These are phyloP conservation scores for Lycorma delicatula DNA, from an alignment of 1,140 invertebrate species.

Conservation along the genomic window DNA sequence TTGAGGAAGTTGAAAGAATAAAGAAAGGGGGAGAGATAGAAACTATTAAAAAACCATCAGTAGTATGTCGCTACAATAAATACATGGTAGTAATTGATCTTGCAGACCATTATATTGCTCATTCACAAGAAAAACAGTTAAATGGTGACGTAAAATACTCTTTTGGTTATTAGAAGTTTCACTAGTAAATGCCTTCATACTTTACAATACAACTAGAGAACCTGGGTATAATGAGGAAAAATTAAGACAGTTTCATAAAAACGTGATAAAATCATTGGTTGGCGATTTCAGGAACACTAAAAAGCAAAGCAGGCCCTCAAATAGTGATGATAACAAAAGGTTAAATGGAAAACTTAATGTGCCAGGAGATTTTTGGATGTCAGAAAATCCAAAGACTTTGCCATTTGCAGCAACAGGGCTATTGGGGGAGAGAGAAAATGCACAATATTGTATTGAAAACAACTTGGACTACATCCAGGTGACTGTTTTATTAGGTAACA, in stretches of 20 bases:
- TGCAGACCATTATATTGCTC: slow-evolving; percentile 5
- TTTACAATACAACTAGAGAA: neutral
- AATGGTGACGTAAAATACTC: slow-evolving; percentile 11
- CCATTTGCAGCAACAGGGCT: neutral
- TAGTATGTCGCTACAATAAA: slow-evolving; percentile 8
- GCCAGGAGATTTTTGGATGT: neutral
- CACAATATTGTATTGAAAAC: neutral
- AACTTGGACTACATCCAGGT: neutral
- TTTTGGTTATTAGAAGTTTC: neutral
- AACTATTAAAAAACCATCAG: slow-evolving; percentile 7
- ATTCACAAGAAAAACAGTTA: slow-evolving; percentile 1
- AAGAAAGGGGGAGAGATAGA: slow-evolving; percentile 10
- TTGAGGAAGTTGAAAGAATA: neutral
- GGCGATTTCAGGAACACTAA: slow-evolving; percentile 4
- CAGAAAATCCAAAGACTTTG: neutral
- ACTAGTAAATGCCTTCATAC: slow-evolving; percentile 11
- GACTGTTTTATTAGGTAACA: too few species aligned
- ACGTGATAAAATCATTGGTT: neutral
- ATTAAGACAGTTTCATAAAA: slow-evolving; percentile 1
- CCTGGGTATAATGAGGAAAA: neutral
- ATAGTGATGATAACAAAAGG: neutral
- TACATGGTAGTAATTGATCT: slow-evolving; percentile 2
- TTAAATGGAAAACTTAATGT: neutral
- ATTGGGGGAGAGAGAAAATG: neutral
- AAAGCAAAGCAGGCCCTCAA: slow-evolving; percentile 1